Conservation (phyloP, 2,113 vertebrate species). For the Probosciger aterrimus region DNA sequence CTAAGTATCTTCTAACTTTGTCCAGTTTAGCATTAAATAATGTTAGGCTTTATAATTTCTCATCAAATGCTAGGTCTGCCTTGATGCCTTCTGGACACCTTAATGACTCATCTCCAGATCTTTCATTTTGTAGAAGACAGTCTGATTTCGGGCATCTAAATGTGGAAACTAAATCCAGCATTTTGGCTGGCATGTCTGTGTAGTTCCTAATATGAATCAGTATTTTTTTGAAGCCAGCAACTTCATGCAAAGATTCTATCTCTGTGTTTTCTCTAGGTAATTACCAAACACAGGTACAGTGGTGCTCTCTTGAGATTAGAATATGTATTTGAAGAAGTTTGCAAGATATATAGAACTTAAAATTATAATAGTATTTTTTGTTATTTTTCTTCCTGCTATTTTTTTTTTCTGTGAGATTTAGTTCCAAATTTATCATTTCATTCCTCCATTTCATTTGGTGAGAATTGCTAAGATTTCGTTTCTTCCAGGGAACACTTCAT, state of each 20-base stretch:
- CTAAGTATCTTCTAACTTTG: neutral
- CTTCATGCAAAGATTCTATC: neutral
- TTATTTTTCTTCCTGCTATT: neutral
- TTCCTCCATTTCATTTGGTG: neutral
- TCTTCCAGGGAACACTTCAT: neutral
- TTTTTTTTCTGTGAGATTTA: neutral
- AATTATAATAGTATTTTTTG: neutral
- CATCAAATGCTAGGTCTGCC: neutral
- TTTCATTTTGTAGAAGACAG: neutral
- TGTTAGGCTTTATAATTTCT: constrained; percentile 7
- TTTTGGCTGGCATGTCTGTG: neutral
- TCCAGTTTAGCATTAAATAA: constrained; percentile 1
- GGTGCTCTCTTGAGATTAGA: neutral
- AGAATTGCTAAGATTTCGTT: neutral
- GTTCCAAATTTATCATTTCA: neutral
- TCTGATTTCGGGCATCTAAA: neutral
- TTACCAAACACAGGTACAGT: neutral
- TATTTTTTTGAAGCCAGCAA: neutral
- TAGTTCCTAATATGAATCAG: neutral
- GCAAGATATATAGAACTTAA: neutral
- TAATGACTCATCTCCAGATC: neutral
- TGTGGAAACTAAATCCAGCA: neutral
- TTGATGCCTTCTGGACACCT: neutral
- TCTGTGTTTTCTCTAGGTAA: neutral
- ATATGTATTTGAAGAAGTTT: neutral